Conservation (phyloP, 2,113 vertebrate species). For the Lophotis ruficrista region DNA sequence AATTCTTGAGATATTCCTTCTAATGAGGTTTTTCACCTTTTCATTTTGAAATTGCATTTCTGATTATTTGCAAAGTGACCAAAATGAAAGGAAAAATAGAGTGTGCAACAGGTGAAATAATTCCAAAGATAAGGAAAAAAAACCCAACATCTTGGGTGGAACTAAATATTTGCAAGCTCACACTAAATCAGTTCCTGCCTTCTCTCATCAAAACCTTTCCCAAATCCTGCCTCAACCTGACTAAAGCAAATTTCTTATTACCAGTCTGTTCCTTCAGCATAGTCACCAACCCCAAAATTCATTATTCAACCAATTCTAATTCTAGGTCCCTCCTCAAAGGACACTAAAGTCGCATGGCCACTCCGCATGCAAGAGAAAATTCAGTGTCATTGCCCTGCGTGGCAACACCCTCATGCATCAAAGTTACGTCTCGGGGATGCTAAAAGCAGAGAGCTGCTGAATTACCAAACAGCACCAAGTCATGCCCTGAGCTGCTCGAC, state of each 20-base stretch:
- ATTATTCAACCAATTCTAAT: background rate
- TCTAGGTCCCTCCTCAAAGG: background rate
- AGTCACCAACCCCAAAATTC: background rate
- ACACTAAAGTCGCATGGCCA: background rate
- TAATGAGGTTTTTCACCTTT: background rate
- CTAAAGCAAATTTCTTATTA: background rate
- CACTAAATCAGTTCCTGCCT: background rate
- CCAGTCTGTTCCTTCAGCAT: background rate
- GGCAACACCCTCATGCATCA: constrained; percentile 4
- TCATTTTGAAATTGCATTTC: background rate
- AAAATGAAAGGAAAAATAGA: background rate
- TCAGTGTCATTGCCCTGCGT: background rate
- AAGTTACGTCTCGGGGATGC: background rate
- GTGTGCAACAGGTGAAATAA: background rate
- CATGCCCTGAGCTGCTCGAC: background rate
- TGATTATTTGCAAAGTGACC: background rate
- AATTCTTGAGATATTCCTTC: background rate
- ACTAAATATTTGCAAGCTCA: background rate
- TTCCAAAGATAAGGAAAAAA: background rate
- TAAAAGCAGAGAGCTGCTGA: background rate
- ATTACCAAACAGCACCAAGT: background rate
- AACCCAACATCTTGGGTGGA: background rate
- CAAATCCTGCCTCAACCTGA: background rate
- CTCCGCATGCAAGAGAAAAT: background rate
- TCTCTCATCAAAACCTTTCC: background rate